Percentiles rank a stretch among this genome's conserved stretches.
phyloP scores from a whole-genome alignment of 2,888 invertebrate genomes.

The Timandra comae region DNA sequence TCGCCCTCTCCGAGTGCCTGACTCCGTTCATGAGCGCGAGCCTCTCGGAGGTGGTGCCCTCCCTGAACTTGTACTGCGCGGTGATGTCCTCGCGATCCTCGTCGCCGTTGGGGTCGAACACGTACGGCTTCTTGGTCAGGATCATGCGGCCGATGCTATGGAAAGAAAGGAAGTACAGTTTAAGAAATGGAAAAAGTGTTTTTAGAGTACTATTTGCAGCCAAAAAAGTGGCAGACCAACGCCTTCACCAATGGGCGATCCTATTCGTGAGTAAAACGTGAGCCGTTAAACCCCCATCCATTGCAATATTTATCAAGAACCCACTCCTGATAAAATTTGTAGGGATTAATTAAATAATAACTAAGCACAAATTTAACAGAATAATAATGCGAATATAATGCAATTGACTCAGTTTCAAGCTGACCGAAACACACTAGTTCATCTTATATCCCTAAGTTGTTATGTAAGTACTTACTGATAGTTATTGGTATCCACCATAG shows the following conservation, averaged over 20 bases:
- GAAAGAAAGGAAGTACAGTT: slow-evolving; percentile 24
- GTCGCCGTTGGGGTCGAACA: slow-evolving; percentile 83
- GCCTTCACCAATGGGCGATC: too few relatives aligned
- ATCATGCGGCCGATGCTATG: slow-evolving; percentile 84
- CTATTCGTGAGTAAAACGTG: too few relatives aligned
- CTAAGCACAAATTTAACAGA: too few relatives aligned
- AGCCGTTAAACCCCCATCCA: too few relatives aligned
- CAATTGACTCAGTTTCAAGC: too few relatives aligned
- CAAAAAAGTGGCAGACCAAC: too few relatives aligned
- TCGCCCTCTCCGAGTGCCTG: slow-evolving; percentile 80
- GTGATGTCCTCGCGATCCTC: slow-evolving; percentile 84
- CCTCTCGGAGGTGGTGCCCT: slow-evolving; percentile 84
- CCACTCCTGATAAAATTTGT: too few relatives aligned
- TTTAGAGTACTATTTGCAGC: background rate
- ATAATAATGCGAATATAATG: too few relatives aligned
- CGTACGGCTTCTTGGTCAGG: slow-evolving; percentile 83
- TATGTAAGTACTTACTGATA: slow-evolving; percentile 84
- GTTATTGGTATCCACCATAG: slow-evolving; percentile 82
- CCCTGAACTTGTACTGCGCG: slow-evolving; percentile 81
- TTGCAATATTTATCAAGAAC: too few relatives aligned
- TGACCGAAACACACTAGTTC: too few relatives aligned
- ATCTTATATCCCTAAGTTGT: too few relatives aligned
- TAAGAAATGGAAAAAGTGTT: background rate
- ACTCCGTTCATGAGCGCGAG: slow-evolving; percentile 86
- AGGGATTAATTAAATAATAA: too few relatives aligned